Conservation (phyloP, 2,888 invertebrate genomes). For the Orthosia gothica region DNA sequence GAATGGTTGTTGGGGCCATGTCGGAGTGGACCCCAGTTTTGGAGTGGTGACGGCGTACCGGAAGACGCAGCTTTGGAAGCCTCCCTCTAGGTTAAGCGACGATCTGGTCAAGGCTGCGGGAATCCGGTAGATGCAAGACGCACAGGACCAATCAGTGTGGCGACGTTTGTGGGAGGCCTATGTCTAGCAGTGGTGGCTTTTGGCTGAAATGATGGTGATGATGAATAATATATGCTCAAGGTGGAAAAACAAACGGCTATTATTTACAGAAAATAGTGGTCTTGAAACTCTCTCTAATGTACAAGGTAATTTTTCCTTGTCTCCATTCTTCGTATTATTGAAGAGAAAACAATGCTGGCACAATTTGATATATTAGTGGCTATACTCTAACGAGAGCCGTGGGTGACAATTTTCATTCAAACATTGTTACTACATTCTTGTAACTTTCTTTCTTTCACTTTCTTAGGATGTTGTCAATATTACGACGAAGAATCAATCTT, state of each 20-base stretch:
- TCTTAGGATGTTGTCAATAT: conserved; percentile 28
- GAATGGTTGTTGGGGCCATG: too few relatives aligned
- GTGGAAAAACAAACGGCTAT: background rate
- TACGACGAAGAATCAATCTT: background rate
- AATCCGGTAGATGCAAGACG: too few relatives aligned
- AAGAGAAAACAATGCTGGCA: conserved; percentile 43
- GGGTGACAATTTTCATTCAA: conserved; percentile 28
- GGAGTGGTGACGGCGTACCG: too few relatives aligned
- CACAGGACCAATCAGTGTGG: too few relatives aligned
- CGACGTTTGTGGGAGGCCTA: too few relatives aligned
- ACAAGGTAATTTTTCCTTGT: conserved; percentile 19
- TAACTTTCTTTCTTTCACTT: conserved; percentile 43
- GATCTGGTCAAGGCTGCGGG: too few relatives aligned
- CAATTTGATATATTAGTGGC: conserved; percentile 46
- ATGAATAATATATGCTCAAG: too few relatives aligned
- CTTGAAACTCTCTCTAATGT: conserved; percentile 2
- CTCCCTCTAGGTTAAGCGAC: too few relatives aligned
- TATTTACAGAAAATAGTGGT: background rate
- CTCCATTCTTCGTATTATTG: conserved; percentile 2
- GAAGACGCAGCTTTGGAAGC: too few relatives aligned
- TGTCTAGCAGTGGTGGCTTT: too few relatives aligned
- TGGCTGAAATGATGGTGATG: background rate
- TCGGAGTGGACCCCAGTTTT: too few relatives aligned
- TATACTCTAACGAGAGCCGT: conserved; percentile 32
- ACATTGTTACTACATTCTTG: conserved; percentile 1